These are phyloP conservation scores for Donacobius atricapilla DNA, from an alignment of 2,113 vertebrate genomes.

Conservation along the genomic window DNA sequence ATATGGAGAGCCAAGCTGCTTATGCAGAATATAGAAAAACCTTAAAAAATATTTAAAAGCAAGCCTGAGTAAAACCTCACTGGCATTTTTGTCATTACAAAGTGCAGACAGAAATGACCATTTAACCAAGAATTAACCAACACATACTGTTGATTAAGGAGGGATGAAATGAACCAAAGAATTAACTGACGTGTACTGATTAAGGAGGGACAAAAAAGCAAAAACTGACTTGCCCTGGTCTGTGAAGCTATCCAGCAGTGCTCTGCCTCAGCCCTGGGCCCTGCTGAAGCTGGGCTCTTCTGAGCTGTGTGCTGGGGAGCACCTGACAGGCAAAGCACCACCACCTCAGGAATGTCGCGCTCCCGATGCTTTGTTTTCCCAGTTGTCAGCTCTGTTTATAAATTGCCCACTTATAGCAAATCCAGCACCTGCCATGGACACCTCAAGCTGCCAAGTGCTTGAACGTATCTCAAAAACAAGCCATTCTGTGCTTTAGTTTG, in stretches of 20 bases:
- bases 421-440: conserved; percentile 75
- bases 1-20: background rate
- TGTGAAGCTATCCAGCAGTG: background rate
- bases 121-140: background rate
- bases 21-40: background rate
- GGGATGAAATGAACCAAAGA: background rate
- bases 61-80: background rate
- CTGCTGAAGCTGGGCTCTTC: conserved; percentile 20
- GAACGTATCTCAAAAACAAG: conserved; percentile 6
- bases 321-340: conserved; percentile 46
- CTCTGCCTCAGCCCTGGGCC: conserved; percentile 25
- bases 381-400: conserved; percentile 82
- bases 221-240: background rate
- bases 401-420: conserved; percentile 80
- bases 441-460: conserved; percentile 71
- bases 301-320: background rate
- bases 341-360: conserved; percentile 58
- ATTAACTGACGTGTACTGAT: background rate
- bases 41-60: background rate
- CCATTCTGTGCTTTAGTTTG: background rate
- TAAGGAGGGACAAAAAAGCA: background rate
- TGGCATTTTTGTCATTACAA: background rate
- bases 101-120: background rate
- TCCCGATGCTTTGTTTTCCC: conserved; percentile 72
- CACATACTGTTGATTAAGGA: background rate